Conservation (phyloP, 2,797 vertebrate species). For the Bufotes viridis region DNA sequence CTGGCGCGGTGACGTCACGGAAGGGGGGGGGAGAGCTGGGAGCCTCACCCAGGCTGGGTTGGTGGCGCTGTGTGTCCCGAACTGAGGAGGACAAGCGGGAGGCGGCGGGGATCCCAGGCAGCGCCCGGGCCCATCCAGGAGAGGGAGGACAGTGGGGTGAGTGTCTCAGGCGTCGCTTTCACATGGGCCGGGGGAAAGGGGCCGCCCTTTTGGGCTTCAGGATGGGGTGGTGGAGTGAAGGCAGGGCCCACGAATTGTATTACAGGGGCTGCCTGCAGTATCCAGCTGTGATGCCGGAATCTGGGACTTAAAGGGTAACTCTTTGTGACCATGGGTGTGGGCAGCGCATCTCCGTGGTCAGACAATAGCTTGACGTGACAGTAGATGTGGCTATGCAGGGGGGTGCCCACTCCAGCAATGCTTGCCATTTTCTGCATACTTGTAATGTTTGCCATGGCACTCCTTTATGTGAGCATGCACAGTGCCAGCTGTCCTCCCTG, state of each 20-base stretch:
- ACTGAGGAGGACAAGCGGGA: conserved; percentile 69
- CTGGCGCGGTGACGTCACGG: conserved; percentile 78
- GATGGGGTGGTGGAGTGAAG: conserved; percentile 26
- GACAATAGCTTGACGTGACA: conserved; percentile 46
- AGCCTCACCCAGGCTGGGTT: conserved; percentile 76
- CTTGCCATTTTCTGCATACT: conserved; percentile 42
- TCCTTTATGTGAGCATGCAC: not conserved
- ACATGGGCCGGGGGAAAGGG: not conserved
- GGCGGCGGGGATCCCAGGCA: conserved; percentile 66
- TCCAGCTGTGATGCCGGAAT: conserved; percentile 4
- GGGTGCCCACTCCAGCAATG: conserved; percentile 16
- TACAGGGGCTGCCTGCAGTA: conserved; percentile 14
- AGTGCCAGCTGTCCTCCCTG: conserved; percentile 12
- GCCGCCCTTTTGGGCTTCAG: not conserved
- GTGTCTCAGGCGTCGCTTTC: not conserved
- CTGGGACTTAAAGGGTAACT: not conserved
- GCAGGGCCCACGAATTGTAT: conserved; percentile 31
- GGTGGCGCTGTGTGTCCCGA: conserved; percentile 60
- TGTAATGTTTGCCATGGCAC: conserved; percentile 39
- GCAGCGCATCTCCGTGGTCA: not conserved
- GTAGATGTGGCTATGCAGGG: conserved; percentile 17
- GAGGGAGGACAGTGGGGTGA: conserved; percentile 58
- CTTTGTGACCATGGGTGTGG: conserved; percentile 23
- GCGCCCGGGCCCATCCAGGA: conserved; percentile 58
- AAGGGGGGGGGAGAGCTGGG: conserved; percentile 67